Base-by-base conservation (phyloP, 1,140 invertebrate genomes). In the Parapsyche elsis region DNA sequence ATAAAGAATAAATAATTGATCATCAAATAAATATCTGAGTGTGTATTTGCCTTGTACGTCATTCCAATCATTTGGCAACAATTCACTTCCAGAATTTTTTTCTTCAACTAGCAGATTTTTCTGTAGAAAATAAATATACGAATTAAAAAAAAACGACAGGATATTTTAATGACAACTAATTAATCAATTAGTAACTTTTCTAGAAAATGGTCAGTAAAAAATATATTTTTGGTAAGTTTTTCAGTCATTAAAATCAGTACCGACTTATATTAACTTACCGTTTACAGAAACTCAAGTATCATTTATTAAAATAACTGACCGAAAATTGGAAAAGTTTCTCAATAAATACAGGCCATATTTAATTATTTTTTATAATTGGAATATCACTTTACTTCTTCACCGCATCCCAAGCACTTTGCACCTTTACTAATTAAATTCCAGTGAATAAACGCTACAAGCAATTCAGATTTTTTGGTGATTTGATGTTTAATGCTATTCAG, bases 41-140 rank as follows among this genome's bases (percentile, higher is more conserved):
- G 91, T 87, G 85, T 94, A 94, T 71, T 88, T 90, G 30, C 87
- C 87, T 57, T 26, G 2, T 24, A 87, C 86, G 26, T 90, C 88
- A 86, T 92, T 94, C 94, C 94, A 95, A 76, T 87, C 89, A 71
- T 90, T 88, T 5, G 94, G 94, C 19, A 95, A 86, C 12, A 92
- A 82, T 87, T 95, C 94, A 80, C 89, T 91, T 80, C 91, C 92
- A 44, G 85, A 85, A 84, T 94, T 93, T 81, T 89, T 88, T 24
- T 24, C 24, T 26, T 9, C 64, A 38, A 38, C n/a, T n/a, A n/a
- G n/a, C n/a, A n/a, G n/a, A n/a, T n/a, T n/a, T n/a, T n/a, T n/a
- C n/a, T n/a, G n/a, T n/a, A n/a, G n/a, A n/a, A n/a, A n/a, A n/a
- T n/a, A n/a, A n/a, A n/a, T n/a, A n/a, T n/a, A n/a, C n/a, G n/a